A percentile compares a stretch with the other conserved stretches of the same genome.
phyloP scores from a whole-genome alignment of 2,797 vertebrate species.

The Sylvia borin region DNA sequence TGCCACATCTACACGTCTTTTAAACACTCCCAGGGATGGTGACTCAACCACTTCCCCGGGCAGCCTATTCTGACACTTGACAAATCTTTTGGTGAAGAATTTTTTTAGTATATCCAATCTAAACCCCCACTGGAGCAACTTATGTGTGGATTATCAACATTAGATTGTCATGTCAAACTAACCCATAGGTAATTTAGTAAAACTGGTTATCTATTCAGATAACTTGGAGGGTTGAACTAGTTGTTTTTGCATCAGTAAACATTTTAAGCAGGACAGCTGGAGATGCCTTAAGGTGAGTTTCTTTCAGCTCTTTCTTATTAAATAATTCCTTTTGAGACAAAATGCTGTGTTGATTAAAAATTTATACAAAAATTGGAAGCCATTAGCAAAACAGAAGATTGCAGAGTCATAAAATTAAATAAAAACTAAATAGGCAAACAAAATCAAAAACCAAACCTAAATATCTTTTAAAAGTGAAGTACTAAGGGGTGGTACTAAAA shows the following conservation, averaged over 20 bases:
- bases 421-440: not conserved
- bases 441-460: not conserved
- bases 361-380: not conserved
- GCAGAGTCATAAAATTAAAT: not conserved
- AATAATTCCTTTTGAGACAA: not conserved
- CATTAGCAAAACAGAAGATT: not conserved
- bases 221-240: not conserved
- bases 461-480: not conserved
- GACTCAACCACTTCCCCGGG: not conserved
- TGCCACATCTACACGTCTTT: fast-evolving
- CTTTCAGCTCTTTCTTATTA: not conserved
- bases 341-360: not conserved
- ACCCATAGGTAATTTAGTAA: not conserved
- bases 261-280: not conserved
- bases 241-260: not conserved
- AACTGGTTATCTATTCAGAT: not conserved
- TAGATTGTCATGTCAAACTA: not conserved
- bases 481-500: not conserved
- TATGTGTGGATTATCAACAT: not conserved
- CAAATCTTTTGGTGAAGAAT: not conserved
- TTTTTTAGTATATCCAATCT: not conserved
- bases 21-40: not conserved
- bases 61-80: not conserved
- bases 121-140: not conserved
- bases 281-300: not conserved